These are phyloP conservation scores for Colletes gigas DNA, from an alignment of 1,140 invertebrate species.

Conservation along the genomic window DNA sequence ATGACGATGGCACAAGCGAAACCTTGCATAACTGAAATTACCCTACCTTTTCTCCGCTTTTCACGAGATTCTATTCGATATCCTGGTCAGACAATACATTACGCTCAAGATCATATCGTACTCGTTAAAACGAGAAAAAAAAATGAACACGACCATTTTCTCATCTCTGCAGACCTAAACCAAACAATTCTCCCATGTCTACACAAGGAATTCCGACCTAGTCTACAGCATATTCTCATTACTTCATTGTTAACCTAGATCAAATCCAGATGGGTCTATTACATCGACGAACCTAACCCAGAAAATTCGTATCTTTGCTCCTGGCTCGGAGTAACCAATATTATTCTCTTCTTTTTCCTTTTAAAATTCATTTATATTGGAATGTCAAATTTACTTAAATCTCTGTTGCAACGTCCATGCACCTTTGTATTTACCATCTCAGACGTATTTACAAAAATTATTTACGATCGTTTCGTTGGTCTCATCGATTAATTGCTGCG, in stretches of 20 bases:
- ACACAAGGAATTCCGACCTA: not conserved
- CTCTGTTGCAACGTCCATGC: not conserved
- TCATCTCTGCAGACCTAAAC: not conserved
- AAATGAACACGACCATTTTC: not conserved
- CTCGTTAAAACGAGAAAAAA: not conserved
- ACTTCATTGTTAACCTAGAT: no score
- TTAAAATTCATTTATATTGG: no score
- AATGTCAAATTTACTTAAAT: not conserved
- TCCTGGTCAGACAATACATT: not conserved
- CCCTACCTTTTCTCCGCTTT: slow-evolving; percentile 21
- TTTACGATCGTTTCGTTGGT: not conserved
- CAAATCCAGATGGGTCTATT: no score
- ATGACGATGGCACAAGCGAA: slow-evolving; percentile 19
- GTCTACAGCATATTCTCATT: no score
- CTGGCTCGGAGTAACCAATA: no score
- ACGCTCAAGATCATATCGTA: not conserved
- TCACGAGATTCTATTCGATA: not conserved
- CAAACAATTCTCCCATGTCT: not conserved
- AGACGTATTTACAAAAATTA: not conserved
- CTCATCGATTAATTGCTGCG: slow-evolving; percentile 1
- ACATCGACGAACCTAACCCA: no score
- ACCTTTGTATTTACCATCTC: not conserved
- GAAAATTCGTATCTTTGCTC: no score
- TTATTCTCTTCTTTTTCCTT: no score
- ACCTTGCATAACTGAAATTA: slow-evolving; percentile 33